These are phyloP conservation scores for Eurystomus gularis DNA, from an alignment of 2,113 vertebrate genomes.

Conservation along the genomic window DNA sequence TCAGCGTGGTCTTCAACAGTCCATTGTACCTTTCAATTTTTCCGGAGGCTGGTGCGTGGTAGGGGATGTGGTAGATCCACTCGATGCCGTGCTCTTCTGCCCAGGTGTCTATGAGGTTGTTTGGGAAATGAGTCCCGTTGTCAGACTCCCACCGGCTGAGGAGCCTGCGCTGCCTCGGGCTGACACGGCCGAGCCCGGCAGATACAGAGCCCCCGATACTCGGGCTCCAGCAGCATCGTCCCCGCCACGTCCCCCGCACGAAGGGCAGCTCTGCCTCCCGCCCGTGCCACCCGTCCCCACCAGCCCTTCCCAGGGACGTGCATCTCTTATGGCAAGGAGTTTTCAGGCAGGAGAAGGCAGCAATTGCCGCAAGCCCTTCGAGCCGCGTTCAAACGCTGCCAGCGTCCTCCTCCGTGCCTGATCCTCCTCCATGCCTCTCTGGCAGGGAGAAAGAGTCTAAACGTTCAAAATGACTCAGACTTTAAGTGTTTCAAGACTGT, in stretches of 20 bases:
- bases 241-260: neutral
- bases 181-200: accelerated
- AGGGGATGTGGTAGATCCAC: too few relatives aligned
- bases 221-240: neutral
- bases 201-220: too few relatives aligned
- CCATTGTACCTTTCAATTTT: too few relatives aligned
- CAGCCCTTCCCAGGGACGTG: accelerated
- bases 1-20: too few relatives aligned
- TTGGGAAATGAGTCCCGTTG: too few relatives aligned
- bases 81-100: too few relatives aligned
- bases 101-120: too few relatives aligned
- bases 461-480: neutral
- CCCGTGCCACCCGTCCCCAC: accelerated
- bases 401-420: neutral
- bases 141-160: too few relatives aligned
- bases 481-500: neutral
- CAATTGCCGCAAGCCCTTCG: neutral
- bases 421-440: neutral
- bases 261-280: neutral
- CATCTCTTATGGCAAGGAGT: accelerated
- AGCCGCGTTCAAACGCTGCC: neutral
- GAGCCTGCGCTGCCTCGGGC: too few relatives aligned
- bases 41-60: too few relatives aligned
- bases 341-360: neutral
- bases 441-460: neutral